Base-by-base conservation (phyloP, 2,888 invertebrate genomes). In the Zele albiditarsus region DNA sequence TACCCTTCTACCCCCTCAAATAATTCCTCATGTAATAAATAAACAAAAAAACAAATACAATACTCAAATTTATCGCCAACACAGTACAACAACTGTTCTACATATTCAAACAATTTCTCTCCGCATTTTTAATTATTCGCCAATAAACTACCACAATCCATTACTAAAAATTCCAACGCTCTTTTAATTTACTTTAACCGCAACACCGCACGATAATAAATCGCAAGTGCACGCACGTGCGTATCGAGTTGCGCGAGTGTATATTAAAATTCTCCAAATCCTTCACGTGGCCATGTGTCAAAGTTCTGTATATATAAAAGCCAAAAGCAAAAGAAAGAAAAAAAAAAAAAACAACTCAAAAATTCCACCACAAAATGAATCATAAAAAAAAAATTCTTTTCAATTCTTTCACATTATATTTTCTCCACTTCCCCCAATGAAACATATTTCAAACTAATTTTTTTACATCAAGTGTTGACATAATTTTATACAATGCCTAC, bases 151-250 rank as follows among this genome's bases (percentile, higher is more conserved):
- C 38, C 38, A 38, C 38, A 38, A 8, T 12, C 38, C 10, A 38
- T 38, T 20, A 53, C 20, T 20, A 53, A 20, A 53, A 53, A 53
- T 53, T 53, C 23, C 23, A 23, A 1, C 5, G 53, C 20, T 6
- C 20, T 53, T 49, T 60, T 62, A 62, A 62, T 62, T 62, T 27
- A 14, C 20, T 20, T 6, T n/a, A 4, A 20, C 20, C 38, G 38
- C 38, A 38, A n/a, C 53, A 53, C 53, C 5, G 23, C 8, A n/a
- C 4, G 20, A 53, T 62, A 62, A 28, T 62, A 31, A 62, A 28
- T 27, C 62, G 62, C 28, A 62, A 62, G 31, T 62, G 62, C 33
- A 68, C 16, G 53, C 78, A 73, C 78, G 78, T 71, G 78, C 65
- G 73, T 71, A 27, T 27, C 60, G n/a, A 4, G 27, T 27, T 28